These are phyloP conservation scores for Lathamus discolor DNA, from an alignment of 2,113 vertebrate species.

Conservation along the genomic window DNA sequence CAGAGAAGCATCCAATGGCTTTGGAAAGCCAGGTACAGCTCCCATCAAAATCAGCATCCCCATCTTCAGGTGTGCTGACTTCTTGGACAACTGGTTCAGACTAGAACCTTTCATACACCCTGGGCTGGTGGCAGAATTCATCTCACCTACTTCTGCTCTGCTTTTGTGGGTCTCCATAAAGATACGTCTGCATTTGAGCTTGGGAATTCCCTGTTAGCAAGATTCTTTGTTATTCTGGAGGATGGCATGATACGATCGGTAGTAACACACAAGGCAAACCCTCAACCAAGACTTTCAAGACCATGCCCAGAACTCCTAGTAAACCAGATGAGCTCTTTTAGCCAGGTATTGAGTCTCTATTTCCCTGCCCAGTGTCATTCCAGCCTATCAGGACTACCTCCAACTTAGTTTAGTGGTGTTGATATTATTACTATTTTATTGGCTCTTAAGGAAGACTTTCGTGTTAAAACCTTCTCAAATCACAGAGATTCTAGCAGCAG, in stretches of 20 bases:
- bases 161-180: neutral
- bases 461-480: slow-evolving; percentile 56
- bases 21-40: neutral
- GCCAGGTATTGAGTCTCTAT: neutral
- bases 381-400: neutral
- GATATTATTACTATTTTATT: neutral
- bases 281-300: neutral
- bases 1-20: neutral
- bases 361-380: neutral
- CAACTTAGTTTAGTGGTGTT: neutral
- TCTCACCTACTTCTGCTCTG: neutral
- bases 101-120: neutral
- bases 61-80: neutral
- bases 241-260: neutral
- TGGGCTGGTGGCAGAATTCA: neutral
- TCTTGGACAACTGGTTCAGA: neutral
- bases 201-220: neutral
- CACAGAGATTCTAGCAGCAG: slow-evolving; percentile 49
- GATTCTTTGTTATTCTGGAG: neutral
- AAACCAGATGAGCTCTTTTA: neutral
- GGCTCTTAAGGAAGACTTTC: slow-evolving; percentile 28
- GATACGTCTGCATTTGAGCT: neutral
- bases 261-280: neutral
- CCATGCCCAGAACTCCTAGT: neutral
- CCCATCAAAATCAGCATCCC: neutral